Base-by-base conservation (phyloP, 2,797 vertebrate genomes). In the Leptodactylus fallax region DNA sequence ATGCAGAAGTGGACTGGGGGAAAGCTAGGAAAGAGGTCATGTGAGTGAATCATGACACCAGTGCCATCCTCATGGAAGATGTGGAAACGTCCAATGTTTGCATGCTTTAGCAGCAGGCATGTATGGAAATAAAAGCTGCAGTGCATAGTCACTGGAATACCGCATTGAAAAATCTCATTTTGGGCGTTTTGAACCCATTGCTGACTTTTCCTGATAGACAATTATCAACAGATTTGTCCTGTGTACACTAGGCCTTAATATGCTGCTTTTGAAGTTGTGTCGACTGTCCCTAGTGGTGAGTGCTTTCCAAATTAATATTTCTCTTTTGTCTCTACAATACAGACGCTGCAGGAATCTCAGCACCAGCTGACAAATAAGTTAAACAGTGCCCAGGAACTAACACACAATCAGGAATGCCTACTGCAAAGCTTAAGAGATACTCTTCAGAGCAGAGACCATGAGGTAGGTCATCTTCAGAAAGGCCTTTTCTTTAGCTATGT, bases 311-410 rank as follows among this genome's bases (percentile, higher is more conserved):
- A 10, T 8, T 0, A 72, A 72, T 58, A 9, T 60, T 61, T 0
- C 7, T n/a, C 5, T 79, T 1, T 53, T 56, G 0, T 58, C 45
- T 60, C 53, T 74, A 7, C 53, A 21, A 45, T 13, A 17, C 25
- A 98, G 97, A 94, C 96, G 93, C 94, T 99, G 89, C 97, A 97
- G 94, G 92, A 96, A 89, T 96, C 93, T 90, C 93, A 98, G 60
- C 90, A 90, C 45, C 95, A 96, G 83, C 93, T 97, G 96, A 96
- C 95, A 92, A 89, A 92, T 85, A 95, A 98, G 87, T 91, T 98
- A 51, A 94, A 93, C 19, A 93, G 94, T 12, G 92, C 92, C 60
- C 95, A 92, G 87, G 96, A 98, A 85, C 94, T 94, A n/a, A 94
- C 96, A 0, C 95, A 95, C 91, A 94, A 91, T 63, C 96, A 97